A percentile compares a stretch with the other conserved stretches of the same genome.
Conservation (phyloP, 1,140 invertebrate species). For the Trachymyrmex septentrionalis region DNA sequence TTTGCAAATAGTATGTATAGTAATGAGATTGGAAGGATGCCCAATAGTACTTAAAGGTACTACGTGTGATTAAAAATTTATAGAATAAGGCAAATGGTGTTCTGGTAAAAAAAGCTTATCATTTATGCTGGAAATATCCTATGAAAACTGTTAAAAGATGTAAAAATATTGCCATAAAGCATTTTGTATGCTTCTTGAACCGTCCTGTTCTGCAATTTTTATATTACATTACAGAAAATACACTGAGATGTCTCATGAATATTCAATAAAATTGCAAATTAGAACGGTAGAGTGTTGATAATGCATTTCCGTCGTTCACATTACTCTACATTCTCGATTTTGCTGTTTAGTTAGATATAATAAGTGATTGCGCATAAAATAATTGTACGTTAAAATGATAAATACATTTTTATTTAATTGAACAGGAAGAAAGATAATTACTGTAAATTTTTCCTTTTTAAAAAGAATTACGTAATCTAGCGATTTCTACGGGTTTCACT, state of each 20-base stretch:
- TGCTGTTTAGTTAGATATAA: background rate
- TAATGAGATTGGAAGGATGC: background rate
- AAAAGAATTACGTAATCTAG: background rate
- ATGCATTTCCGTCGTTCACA: background rate
- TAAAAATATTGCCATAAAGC: slow-evolving; percentile 3
- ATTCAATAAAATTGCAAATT: slow-evolving; percentile 10
- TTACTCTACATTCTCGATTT: background rate
- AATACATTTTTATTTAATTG: background rate
- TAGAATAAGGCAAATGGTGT: background rate
- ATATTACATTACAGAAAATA: background rate
- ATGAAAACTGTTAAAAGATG: slow-evolving; percentile 38
- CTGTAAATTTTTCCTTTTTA: background rate
- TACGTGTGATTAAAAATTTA: slow-evolving; percentile 16
- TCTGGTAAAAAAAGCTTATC: slow-evolving; percentile 12
- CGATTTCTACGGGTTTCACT: background rate
- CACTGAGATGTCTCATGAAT: slow-evolving; percentile 4
- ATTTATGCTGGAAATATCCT: background rate
- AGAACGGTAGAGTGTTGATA: background rate
- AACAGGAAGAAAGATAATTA: background rate
- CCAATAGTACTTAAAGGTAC: background rate
- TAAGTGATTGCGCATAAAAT: background rate
- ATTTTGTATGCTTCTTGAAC: slow-evolving; percentile 22
- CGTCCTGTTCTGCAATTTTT: slow-evolving; percentile 9
- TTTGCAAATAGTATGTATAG: background rate
- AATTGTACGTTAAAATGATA: background rate